Base-by-base conservation (phyloP, 2,113 vertebrate genomes). In the Geothlypis trichas region DNA sequence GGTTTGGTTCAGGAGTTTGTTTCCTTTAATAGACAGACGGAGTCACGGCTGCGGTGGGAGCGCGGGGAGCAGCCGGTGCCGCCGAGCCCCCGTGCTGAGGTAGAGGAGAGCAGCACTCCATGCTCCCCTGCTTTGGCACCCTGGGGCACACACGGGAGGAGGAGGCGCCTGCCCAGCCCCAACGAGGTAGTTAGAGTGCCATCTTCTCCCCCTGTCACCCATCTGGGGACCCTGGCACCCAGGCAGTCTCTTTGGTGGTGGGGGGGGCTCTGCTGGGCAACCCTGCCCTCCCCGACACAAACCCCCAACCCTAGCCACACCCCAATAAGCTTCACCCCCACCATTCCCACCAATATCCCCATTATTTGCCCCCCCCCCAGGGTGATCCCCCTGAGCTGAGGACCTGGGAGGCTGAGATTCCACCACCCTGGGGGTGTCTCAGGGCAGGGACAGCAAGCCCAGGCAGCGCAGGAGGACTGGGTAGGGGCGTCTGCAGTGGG, bases 51-150 rank as follows among this genome's bases (percentile, higher is more conserved):
- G 19, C 0, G 0, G 66, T n/a, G 81, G 77, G 87, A 93, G 42
- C 33, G 2, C 3, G 80, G 31, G 37, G 49, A 54, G 28, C 20
- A 21, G 49, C 71, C 1, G 0, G 78, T 0, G 0, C 37, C 1
- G n/a, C 74, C 1, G 0, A 92, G 41, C 28, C 49, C 33, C 55
- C 8, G 1, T 2, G 88, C 98, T 98, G 98, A 99, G 98, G 98
- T 98, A 99, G 98, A 98, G 98, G 97, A 96, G 95, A 97, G 86
- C 87, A 21, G 41, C 2, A 21, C 66, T 55, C 71, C 90, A 97
- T 79, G 89, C 97, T 98, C 95, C 90, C 97, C 97, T 98, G 98
- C 98, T 98, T 98, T 97, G 98, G 98, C 98, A 97, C 97, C 96
- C 73, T 27, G 41, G 80, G 54, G 76, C 51, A 63, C 11, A 22